Evolutionary conservation across 2,888 invertebrate species (phyloP).

Genomic region (Callinectes sapidus): DNA sequence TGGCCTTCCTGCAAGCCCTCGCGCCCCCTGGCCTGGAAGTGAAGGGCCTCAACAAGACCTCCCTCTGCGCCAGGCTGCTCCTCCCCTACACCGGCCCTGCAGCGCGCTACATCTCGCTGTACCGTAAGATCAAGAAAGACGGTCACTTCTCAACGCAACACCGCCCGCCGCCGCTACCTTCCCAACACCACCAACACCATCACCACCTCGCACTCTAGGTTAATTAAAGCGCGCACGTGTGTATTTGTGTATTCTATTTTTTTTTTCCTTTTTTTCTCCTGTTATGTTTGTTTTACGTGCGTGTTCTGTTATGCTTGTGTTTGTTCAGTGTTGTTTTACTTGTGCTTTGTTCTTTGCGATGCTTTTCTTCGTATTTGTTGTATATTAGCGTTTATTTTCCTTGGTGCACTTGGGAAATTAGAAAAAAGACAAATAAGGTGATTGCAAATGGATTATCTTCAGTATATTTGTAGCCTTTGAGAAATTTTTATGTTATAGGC

Average conservation of each 20-base stretch:
- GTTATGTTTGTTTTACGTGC: background rate
- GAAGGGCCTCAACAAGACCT: conserved; percentile 82
- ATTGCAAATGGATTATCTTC: no score
- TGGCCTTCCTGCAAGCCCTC: conserved; percentile 85
- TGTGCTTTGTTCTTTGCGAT: no score
- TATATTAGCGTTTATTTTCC: no score
- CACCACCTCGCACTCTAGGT: background rate
- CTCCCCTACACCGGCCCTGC: conserved; percentile 88
- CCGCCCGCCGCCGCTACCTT: no score
- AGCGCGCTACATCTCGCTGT: conserved; percentile 89
- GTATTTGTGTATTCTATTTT: background rate
- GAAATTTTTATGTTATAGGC: no score
- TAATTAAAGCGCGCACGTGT: background rate
- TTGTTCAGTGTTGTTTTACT: no score
- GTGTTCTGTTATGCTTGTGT: no score
- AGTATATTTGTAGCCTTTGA: no score
- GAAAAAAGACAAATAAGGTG: no score
- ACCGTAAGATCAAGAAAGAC: conserved; percentile 79
- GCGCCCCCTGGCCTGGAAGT: conserved; percentile 84
- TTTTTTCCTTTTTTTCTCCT: background rate
- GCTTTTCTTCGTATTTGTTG: no score
- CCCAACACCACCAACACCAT: no score
- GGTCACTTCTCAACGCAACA: background rate
- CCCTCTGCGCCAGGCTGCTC: conserved; percentile 88
- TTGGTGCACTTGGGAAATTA: no score